Base-by-base conservation (phyloP, 2,888 invertebrate genomes). In the Pterostichus niger region DNA sequence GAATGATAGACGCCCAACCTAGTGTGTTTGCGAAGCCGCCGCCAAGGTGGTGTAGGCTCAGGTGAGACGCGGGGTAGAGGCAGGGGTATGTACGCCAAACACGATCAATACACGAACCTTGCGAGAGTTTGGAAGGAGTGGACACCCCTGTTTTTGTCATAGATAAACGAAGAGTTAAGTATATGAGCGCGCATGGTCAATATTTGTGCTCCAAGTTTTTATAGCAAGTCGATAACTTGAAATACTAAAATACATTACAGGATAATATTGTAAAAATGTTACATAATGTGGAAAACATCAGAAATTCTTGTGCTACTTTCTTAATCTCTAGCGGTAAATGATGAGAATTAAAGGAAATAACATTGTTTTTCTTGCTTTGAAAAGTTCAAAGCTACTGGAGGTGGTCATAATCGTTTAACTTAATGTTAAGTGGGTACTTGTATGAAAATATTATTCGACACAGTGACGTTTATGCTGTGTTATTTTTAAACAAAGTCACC, bases 71-170 rank as follows among this genome's bases (percentile, higher is more conserved):
- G 52, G 52, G 75, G 75, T 17, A 54, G 33, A 46, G 56, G 35
- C 40, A 76, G 56, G 76, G 56, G 56, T 76, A 46, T 54, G 33
- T 35, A 76, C 54, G 40, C 76, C 54, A 35, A 75, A 75, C 75
- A 75, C 49, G 75, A 76, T 76, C 76, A 76, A 76, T 76, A 76
- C 76, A 33, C 33, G 13, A 44, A 9, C 68, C 68, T 40, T 40
- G 33, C 64, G 15, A 11, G 46, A 71, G 68, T 71, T 71, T 71
- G 68, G 17, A 71, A 71, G 68, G 68, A 44, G 68, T 71, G 44
- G 44, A 71, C 68, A 71, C 9, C 68, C 68, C 68, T 71, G 68
- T 71, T 71, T 71, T 71, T 71, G 68, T 71, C 68, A 71, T 71
- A 71, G 68, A 71, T 71, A 71, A 71, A 44, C 68, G 68, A 71